phyloP scores from a whole-genome alignment of 2,797 vertebrate species.

The Gallinago nigripennis region DNA sequence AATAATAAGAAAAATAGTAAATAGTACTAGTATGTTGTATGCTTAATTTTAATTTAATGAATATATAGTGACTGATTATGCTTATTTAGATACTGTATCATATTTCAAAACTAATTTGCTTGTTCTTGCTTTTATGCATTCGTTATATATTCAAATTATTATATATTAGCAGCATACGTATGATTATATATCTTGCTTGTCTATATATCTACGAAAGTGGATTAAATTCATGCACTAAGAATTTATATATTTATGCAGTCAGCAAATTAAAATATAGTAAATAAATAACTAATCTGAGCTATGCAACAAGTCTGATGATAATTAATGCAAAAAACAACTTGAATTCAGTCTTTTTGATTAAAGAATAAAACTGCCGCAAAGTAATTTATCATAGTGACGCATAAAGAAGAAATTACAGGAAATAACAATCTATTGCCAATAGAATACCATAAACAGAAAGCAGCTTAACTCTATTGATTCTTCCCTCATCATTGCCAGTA shows the following conservation, averaged over 20 bases:
- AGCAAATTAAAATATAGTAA: not conserved
- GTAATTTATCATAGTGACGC: not conserved
- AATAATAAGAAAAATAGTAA: not conserved
- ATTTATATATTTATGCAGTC: not conserved
- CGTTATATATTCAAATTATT: not conserved
- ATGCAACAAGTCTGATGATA: not conserved
- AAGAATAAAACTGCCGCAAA: not conserved
- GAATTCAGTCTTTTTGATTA: not conserved
- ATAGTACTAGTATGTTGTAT: not conserved
- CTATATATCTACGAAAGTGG: not conserved
- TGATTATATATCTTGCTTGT: not conserved
- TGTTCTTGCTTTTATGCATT: not conserved
- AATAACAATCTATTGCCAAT: not conserved
- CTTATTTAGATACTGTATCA: not conserved
- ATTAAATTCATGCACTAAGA: not conserved
- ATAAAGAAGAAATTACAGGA: constrained; percentile 22
- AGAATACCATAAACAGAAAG: not conserved
- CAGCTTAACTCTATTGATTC: not conserved
- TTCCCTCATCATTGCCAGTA: not conserved
- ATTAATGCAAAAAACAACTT: not conserved
- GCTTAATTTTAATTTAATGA: not conserved
- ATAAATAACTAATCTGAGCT: not conserved
- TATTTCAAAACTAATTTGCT: not conserved
- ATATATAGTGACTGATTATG: not conserved
- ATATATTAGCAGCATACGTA: not conserved